A percentile compares a stretch with the other conserved stretches of the same genome.
Conservation (phyloP, 2,113 vertebrate species). For the Sylvietta virens region DNA sequence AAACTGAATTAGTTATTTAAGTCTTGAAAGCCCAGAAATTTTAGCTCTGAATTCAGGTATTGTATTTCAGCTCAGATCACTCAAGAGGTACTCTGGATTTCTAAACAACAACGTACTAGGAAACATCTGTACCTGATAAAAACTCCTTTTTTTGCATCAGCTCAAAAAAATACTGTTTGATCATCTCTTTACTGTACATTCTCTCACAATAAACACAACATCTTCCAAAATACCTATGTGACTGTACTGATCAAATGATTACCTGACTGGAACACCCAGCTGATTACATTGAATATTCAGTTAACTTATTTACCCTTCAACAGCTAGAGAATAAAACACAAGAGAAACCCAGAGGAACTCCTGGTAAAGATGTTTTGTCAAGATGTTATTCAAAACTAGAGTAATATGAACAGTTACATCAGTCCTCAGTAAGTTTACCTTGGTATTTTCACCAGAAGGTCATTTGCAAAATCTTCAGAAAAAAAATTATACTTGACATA, state of each 20-base stretch:
- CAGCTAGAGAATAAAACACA: constrained; percentile 14
- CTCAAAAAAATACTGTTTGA: background rate
- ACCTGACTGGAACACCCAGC: background rate
- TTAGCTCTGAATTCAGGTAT: background rate
- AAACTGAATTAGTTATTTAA: background rate
- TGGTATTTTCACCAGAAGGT: background rate
- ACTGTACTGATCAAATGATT: background rate
- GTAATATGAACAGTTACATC: background rate
- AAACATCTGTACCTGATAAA: background rate
- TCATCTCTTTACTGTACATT: background rate
- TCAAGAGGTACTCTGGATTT: background rate
- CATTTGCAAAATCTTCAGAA: constrained; percentile 11
- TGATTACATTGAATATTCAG: constrained; percentile 53
- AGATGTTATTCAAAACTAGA: constrained; percentile 30
- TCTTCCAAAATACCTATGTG: background rate
- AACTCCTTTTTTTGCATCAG: background rate
- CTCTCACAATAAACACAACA: background rate
- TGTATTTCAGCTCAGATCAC: background rate
- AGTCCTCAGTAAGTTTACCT: constrained; percentile 17
- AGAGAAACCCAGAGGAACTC: background rate
- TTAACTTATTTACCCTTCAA: constrained; percentile 34
- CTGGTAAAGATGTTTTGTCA: background rate
- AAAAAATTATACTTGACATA: background rate
- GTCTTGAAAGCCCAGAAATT: background rate
- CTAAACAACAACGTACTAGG: background rate